Base-by-base conservation (phyloP, 2,113 vertebrate genomes). In the Ivindomyrus marchei region DNA sequence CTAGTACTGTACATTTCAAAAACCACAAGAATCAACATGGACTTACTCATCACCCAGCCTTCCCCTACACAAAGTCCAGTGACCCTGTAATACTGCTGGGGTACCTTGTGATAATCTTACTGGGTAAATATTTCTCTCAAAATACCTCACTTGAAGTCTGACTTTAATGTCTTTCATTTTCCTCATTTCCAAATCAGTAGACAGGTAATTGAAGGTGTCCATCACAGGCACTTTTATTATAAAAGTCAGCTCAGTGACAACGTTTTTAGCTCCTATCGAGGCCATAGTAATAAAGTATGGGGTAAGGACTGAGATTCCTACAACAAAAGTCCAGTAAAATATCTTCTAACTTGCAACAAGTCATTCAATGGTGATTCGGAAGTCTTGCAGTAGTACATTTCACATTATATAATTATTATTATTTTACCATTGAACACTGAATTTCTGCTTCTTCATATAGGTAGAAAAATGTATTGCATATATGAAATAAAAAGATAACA, bases 91-190 rank as follows among this genome's bases (percentile, higher is more conserved):
- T 31, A 70, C 9, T 27, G 3, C 3, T 11, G 62, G n/a, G n/a
- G 62, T 70, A 70, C 27, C 62, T 70, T 70, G 27, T 70, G 62
- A 70, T 70, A 80, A 80, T 80, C 74, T 80, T 80, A 80, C 74
- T 39, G 36, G 17, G 36, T 80, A 80, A 70, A 70, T 31, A 70
- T 70, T 31, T 70, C 10, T 19, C 3, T 80, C 36, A 42, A 19
- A 42, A 80, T 42, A 17, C 15, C 36, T 19, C n/a, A 27, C 62
- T 70, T 70, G 17, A 77, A 77, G 13, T 77, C 70, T 77, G 36
- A 80, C 36, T 80, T 80, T 42, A 80, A 39, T 17, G 74, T 80
- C 7, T 42, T 80, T 19, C 36, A 80, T 42, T 42, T 47, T 85
- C 19, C 83, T n/a, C 45, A 85, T 85, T 85, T 85, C 46, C 19